A percentile compares a stretch with the other conserved stretches of the same genome.
phyloP scores from a whole-genome alignment of 2,113 vertebrate species.

The Aix galericulata region DNA sequence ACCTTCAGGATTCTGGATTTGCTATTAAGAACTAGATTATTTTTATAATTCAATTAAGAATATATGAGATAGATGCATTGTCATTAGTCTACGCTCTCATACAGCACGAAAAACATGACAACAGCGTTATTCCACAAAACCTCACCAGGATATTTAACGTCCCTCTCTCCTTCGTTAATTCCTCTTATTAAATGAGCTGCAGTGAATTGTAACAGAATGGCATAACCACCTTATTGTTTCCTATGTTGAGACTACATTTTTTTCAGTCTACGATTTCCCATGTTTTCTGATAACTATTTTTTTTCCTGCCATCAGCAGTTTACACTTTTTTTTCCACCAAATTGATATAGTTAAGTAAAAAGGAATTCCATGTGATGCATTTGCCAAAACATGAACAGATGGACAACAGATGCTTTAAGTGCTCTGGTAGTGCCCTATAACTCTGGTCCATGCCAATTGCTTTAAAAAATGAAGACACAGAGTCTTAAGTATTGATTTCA shows the following conservation, averaged over 20 bases:
- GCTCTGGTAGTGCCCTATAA: not conserved
- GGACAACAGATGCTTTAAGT: not conserved
- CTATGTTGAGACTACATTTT: not conserved
- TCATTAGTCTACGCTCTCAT: not conserved
- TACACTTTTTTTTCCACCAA: not conserved
- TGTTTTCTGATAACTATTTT: not conserved
- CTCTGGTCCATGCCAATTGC: not conserved
- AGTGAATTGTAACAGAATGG: not conserved
- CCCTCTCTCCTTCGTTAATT: not conserved
- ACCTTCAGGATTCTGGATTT: not conserved
- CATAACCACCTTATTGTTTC: not conserved
- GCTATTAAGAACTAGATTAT: not conserved
- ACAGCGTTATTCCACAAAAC: not conserved
- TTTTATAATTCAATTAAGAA: not conserved
- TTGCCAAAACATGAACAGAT: not conserved
- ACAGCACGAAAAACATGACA: not conserved
- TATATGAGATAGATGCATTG: not conserved
- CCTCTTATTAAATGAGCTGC: not conserved
- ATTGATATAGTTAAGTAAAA: not conserved
- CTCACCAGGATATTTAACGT: not conserved
- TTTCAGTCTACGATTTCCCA: not conserved
- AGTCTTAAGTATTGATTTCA: not conserved
- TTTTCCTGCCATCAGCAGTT: not conserved
- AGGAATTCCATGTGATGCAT: not conserved
- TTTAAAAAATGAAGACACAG: not conserved